A percentile compares a stretch with the other conserved stretches of the same genome.
These are phyloP conservation scores for Drosophila novamexicana DNA, from an alignment of 1,140 invertebrate genomes.

Conservation along the genomic window DNA sequence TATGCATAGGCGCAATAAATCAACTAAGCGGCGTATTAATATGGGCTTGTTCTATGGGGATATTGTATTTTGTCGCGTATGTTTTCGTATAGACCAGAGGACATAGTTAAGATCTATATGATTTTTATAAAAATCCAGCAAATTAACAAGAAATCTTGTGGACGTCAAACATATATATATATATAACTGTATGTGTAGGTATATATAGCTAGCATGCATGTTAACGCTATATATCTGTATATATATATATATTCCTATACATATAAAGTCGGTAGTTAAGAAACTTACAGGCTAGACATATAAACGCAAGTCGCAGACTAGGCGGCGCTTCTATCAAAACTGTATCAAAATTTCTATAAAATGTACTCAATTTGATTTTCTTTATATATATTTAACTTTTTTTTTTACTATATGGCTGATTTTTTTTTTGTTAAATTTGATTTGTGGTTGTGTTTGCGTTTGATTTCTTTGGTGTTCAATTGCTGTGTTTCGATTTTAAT, in stretches of 20 bases:
- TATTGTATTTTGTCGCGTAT: slow-evolving; percentile 13
- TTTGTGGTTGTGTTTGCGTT: slow-evolving; percentile 20
- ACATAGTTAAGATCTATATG: slow-evolving; percentile 9
- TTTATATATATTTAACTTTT: slow-evolving; percentile 2
- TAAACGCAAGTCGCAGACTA: slow-evolving; percentile 21
- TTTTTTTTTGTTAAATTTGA: slow-evolving; percentile 18
- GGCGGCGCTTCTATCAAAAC: slow-evolving; percentile 43
- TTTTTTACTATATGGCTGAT: slow-evolving; percentile 21
- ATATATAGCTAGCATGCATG: slow-evolving; percentile 12
- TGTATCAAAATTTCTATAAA: slow-evolving; percentile 76
- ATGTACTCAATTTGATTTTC: slow-evolving; percentile 36
- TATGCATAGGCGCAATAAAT: slow-evolving; percentile 57
- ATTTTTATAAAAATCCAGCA: not conserved
- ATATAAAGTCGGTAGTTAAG: slow-evolving; percentile 20
- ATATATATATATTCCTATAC: slow-evolving; percentile 14
- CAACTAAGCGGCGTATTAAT: slow-evolving; percentile 68
- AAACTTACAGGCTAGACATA: slow-evolving; percentile 57
- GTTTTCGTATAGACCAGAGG: slow-evolving; percentile 5
- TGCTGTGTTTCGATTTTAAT: slow-evolving; percentile 32
- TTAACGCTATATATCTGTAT: slow-evolving; percentile 22
- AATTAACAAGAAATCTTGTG: slow-evolving; percentile 25
- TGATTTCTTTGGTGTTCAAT: slow-evolving; percentile 42
- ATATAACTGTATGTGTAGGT: slow-evolving; percentile 18
- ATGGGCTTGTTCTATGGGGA: slow-evolving; percentile 35
- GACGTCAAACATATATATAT: slow-evolving; percentile 51